phyloP scores from a whole-genome alignment of 2,888 invertebrate species.

The Aphrophora alni region DNA sequence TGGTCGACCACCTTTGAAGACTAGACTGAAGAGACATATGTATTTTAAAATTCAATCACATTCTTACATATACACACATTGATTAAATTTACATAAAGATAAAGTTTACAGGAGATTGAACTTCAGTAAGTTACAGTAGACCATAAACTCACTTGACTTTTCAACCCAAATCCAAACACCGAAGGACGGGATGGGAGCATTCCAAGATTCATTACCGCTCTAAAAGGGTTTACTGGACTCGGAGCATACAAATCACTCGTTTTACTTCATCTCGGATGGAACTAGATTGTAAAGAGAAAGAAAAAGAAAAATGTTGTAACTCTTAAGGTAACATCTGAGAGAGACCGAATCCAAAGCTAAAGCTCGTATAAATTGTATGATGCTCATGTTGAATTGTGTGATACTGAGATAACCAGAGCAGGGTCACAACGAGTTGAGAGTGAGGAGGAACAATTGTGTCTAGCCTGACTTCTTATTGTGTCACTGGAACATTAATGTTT shows the following conservation, averaged over 20 bases:
- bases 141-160: no score
- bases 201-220: not conserved
- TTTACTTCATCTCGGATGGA: slow-evolving; percentile 6
- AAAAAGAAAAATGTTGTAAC: not conserved
- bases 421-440: not conserved
- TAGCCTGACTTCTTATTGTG: not conserved
- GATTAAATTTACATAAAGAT: slow-evolving; percentile 9
- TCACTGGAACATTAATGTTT: not conserved
- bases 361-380: not conserved
- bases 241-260: not conserved
- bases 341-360: not conserved
- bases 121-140: not conserved
- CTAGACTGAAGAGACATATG: not conserved
- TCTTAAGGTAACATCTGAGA: slow-evolving; percentile 2
- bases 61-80: not conserved
- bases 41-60: not conserved
- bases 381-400: slow-evolving; percentile 9
- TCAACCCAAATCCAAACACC: not conserved
- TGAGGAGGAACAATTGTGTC: not conserved
- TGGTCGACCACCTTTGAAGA: not conserved
- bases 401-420: not conserved
- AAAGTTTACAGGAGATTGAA: not conserved
- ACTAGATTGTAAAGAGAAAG: not conserved
- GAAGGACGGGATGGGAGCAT: no score
- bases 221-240: not conserved